Percentiles rank a stretch among this genome's conserved stretches.
Evolutionary conservation across 2,113 vertebrate species (phyloP).

Genomic region (Peromyscus leucopus): DNA sequence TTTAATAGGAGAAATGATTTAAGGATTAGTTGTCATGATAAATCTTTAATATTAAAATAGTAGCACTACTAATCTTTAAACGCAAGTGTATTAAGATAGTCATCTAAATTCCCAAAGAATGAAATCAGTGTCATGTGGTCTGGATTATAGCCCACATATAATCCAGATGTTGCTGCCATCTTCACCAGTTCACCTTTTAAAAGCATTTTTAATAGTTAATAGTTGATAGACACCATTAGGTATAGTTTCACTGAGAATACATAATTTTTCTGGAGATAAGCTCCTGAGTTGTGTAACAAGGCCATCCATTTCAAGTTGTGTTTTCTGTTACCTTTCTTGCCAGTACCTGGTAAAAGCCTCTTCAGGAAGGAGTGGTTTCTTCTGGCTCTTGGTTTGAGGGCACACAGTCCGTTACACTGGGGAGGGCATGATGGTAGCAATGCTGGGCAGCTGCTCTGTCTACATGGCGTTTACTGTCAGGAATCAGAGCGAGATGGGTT

Average conservation of each 20-base stretch:
- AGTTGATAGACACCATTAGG: conserved; percentile 50
- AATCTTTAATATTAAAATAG: not conserved
- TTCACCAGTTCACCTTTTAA: not conserved
- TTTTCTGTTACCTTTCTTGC: not conserved
- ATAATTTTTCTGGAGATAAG: not conserved
- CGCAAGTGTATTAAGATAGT: not conserved
- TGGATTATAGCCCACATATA: conserved; percentile 11
- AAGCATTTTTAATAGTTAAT: conserved; percentile 8
- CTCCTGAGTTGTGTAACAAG: conserved; percentile 38
- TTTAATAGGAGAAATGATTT: conserved; percentile 13
- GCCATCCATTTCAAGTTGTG: not conserved
- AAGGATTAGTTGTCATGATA: conserved; percentile 5
- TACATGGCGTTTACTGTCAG: too few relatives aligned
- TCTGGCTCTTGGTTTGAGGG: not conserved
- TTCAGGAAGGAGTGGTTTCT: not conserved
- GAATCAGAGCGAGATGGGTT: not conserved
- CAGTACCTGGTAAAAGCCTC: not conserved
- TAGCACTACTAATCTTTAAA: not conserved
- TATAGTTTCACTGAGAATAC: conserved; percentile 4
- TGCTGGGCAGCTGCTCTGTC: not conserved
- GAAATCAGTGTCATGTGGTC: not conserved
- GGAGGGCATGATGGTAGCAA: not conserved
- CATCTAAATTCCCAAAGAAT: conserved; percentile 32
- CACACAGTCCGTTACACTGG: not conserved
- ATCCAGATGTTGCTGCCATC: not conserved